phyloP scores from a whole-genome alignment of 64 coral and sea anemone genomes.

The Trachythela sp. region DNA sequence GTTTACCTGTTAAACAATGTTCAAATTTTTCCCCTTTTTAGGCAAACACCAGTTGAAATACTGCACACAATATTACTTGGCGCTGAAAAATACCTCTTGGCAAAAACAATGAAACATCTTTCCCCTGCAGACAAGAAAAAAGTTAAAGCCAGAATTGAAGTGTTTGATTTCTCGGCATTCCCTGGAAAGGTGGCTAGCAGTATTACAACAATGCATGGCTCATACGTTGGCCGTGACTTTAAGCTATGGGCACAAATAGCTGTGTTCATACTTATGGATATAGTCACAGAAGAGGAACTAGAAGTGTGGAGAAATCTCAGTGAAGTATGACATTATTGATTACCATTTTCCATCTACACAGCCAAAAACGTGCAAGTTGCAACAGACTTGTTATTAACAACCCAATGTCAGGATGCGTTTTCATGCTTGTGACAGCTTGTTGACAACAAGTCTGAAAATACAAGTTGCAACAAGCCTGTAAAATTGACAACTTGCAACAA shows the following conservation, averaged over 20 bases:
- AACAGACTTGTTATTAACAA: too few relatives aligned
- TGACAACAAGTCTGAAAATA: too few relatives aligned
- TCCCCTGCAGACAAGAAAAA: not conserved
- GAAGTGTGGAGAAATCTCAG: constrained; percentile 8
- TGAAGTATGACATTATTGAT: not conserved
- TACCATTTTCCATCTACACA: not conserved
- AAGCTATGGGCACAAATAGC: not conserved
- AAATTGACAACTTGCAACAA: too few relatives aligned
- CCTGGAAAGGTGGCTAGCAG: not conserved
- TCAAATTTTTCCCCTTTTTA: not conserved
- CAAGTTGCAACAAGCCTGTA: too few relatives aligned
- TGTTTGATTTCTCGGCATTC: not conserved
- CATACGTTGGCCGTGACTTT: not conserved
- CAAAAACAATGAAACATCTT: not conserved
- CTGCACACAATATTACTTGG: not conserved
- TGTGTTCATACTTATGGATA: not conserved
- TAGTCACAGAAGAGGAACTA: not conserved
- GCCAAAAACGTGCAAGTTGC: too few relatives aligned
- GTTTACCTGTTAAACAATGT: not conserved
- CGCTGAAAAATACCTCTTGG: not conserved
- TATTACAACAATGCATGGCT: not conserved
- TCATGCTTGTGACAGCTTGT: too few relatives aligned
- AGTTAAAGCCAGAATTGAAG: not conserved
- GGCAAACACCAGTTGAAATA: not conserved
- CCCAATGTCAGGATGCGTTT: too few relatives aligned